phyloP scores from a whole-genome alignment of 2,113 vertebrate species.

The Arizona elegans region DNA sequence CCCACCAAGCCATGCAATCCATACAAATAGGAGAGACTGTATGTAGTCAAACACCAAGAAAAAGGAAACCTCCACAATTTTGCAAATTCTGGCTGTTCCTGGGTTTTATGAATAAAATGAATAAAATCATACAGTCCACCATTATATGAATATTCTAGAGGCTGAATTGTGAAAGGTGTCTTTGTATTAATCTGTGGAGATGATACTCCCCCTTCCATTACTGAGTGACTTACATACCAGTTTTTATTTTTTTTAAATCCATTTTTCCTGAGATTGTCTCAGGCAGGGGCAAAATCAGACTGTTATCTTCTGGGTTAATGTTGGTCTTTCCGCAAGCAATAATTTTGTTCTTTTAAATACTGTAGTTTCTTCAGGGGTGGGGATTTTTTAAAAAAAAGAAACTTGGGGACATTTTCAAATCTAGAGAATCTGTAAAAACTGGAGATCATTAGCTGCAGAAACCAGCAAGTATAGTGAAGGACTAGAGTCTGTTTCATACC shows the following conservation, averaged over 20 bases:
- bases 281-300: not conserved
- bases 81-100: not conserved
- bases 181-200: not conserved
- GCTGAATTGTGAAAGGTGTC: not conserved
- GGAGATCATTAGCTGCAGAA: not conserved
- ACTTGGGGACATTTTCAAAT: not conserved
- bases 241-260: accelerated
- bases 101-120: not conserved
- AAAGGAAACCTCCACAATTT: too few relatives aligned
- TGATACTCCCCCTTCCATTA: not conserved
- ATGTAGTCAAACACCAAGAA: not conserved
- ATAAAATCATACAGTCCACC: not conserved
- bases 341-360: not conserved
- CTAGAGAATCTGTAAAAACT: not conserved
- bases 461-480: not conserved
- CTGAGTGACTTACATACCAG: not conserved
- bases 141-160: not conserved
- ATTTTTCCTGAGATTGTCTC: not conserved
- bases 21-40: not conserved
- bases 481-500: not conserved
- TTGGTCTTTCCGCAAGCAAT: not conserved
- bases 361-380: not conserved
- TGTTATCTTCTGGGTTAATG: not conserved
- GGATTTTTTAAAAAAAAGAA: not conserved
- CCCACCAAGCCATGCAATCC: too few relatives aligned